Evolutionary conservation across 2,113 vertebrate species (phyloP).

Genomic region (Sander vitreus): DNA sequence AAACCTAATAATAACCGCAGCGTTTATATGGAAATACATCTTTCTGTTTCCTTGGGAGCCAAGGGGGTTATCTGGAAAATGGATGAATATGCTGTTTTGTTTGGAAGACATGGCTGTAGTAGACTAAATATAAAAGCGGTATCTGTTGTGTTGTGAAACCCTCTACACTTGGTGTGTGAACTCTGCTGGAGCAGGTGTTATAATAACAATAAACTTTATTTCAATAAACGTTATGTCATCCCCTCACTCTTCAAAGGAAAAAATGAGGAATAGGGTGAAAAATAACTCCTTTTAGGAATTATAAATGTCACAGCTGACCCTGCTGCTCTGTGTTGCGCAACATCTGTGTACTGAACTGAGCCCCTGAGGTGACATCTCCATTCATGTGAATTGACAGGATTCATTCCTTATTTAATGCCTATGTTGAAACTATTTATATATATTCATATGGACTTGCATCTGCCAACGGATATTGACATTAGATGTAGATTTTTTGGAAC

Average conservation of each 20-base stretch:
- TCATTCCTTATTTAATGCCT: not conserved
- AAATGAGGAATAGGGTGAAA: constrained; percentile 4
- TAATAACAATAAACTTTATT: too few relatives aligned
- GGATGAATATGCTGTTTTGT: constrained; percentile 11
- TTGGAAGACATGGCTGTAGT: not conserved
- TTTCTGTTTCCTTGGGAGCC: constrained; percentile 27
- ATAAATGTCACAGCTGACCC: constrained; percentile 44
- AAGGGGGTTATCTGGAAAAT: constrained; percentile 28
- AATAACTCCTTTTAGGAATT: constrained; percentile 13
- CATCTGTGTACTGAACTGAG: not conserved
- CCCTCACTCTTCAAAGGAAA: constrained; percentile 31
- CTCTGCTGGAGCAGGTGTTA: constrained; percentile 26
- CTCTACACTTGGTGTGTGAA: constrained; percentile 23
- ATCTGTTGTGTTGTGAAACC: constrained; percentile 12
- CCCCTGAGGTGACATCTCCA: not conserved
- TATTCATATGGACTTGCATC: not conserved
- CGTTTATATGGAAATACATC: constrained; percentile 47
- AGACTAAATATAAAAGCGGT: not conserved
- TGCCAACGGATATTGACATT: not conserved
- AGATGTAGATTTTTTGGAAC: not conserved
- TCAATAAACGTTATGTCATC: not conserved
- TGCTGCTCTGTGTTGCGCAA: constrained; percentile 12
- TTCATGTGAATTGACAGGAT: constrained; percentile 2
- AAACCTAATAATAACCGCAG: constrained; percentile 59
- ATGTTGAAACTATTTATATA: not conserved